These are phyloP conservation scores for Trematocara variabile DNA, from an alignment of 2,113 vertebrate genomes.

Conservation along the genomic window DNA sequence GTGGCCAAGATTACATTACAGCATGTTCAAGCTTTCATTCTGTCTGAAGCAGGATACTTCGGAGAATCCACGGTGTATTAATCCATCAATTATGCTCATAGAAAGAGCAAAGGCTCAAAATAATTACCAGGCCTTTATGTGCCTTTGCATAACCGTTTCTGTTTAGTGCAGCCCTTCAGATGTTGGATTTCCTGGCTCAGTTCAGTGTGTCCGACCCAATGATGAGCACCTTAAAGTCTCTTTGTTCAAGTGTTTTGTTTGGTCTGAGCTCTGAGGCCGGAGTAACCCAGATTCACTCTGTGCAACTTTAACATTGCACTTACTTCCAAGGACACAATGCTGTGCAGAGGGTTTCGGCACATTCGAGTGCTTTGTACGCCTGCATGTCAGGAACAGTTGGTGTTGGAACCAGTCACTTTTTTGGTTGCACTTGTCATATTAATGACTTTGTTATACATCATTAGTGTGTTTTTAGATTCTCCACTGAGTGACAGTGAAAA, in stretches of 20 bases:
- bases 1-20: not conserved
- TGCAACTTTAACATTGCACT: not conserved
- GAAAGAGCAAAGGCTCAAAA: not conserved
- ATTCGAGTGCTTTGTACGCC: not conserved
- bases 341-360: not conserved
- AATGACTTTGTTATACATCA: not conserved
- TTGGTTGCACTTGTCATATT: not conserved
- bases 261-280: not conserved
- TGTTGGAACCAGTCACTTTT: not conserved
- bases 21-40: not conserved
- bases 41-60: not conserved
- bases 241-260: not conserved
- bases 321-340: not conserved
- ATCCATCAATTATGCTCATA: not conserved
- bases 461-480: not conserved
- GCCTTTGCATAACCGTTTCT: conserved; percentile 17
- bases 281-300: not conserved
- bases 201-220: not conserved
- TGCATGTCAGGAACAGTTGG: not conserved
- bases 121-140: not conserved
- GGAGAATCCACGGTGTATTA: not conserved
- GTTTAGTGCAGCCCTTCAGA: not conserved
- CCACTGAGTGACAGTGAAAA: not conserved
- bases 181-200: not conserved
- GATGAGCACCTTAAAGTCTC: conserved; percentile 8